Evolutionary conservation across 2,113 vertebrate species (phyloP), one percentile per base, ranked within the genome.

Genomic region (Marmota flaviventris): DNA sequence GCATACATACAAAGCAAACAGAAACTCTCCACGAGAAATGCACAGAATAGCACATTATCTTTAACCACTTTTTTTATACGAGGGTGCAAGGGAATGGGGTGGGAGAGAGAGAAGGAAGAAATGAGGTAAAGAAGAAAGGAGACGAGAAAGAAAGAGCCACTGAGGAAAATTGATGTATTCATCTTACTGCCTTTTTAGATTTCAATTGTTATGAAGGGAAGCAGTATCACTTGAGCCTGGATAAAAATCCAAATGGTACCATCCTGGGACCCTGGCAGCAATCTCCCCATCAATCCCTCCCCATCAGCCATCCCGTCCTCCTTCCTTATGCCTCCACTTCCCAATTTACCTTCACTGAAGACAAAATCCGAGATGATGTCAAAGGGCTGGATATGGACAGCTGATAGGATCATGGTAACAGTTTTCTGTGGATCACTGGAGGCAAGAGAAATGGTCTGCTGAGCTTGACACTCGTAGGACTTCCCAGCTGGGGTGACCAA

Each of bases 361-460:
- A 99, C 99, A 97, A 99, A 99, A 98, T 99, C 99, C 0, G 99
- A 99, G 0, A 98, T 69, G 97, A 99, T 99, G 97, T 99, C 99
- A n/a, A 99, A 99, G 86, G 99, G 99, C 98, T 99, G 99, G 84
- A 99, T 98, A 97, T 99, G 99, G 94, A 99, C 99, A 67, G 99
- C 99, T 0, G 99, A 99, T 98, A 99, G 98, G 97, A 99, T 97
- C 97, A 99, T 97, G 10, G 99, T 99, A 93, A 99, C 98, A 0
- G 98, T 99, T 97, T 99, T 99, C 99, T 99, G 99, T 69, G 99
- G 99, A 96, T 99, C 99, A 0, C 97, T 99, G 92, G 99, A 99
- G 98, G 99, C 98, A 73, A 99, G 99, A 25, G 99, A 99, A 97
- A 99, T 98, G 91, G 98, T 99, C 98, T 99, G 99, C 97, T 99